Percentiles rank a stretch among this genome's conserved stretches.
phyloP scores from a whole-genome alignment of 2,888 invertebrate species.

The Athalia rosae region DNA sequence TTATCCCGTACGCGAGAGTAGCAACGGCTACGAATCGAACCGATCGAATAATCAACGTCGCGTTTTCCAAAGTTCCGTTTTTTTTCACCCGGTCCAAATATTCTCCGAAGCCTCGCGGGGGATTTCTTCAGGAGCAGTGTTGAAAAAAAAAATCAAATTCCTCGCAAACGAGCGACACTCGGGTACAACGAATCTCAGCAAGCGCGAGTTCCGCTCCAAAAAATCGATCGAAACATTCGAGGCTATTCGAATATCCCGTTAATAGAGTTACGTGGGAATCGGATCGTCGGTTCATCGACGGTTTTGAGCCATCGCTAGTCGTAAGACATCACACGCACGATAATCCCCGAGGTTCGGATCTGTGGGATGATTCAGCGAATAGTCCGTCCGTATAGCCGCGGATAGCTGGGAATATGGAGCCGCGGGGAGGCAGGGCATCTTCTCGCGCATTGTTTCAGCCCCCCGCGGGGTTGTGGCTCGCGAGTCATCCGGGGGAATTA shows the following conservation, averaged over 20 bases:
- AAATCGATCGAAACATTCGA: too few relatives aligned
- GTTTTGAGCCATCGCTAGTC: constrained; percentile 57
- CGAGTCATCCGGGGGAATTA: constrained; percentile 73
- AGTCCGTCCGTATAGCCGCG: constrained; percentile 49
- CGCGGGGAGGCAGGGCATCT: constrained; percentile 56
- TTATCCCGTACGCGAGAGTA: constrained; percentile 52
- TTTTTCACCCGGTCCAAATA: background rate
- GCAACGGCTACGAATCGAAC: constrained; percentile 55
- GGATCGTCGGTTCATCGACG: constrained; percentile 43
- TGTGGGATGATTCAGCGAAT: constrained; percentile 59
- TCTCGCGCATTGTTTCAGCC: constrained; percentile 72
- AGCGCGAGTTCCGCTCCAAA: too few relatives aligned
- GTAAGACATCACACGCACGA: constrained; percentile 55
- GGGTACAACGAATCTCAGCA: too few relatives aligned
- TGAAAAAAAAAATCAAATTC: too few relatives aligned
- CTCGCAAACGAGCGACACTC: too few relatives aligned
- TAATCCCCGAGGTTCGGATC: constrained; percentile 46
- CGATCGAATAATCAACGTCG: background rate
- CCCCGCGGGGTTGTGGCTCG: constrained; percentile 69
- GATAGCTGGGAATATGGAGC: constrained; percentile 48
- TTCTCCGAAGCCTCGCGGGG: too few relatives aligned
- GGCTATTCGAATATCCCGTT: too few relatives aligned
- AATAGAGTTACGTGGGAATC: too few relatives aligned
- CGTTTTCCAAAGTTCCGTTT: background rate
- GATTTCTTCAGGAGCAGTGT: too few relatives aligned